These are phyloP conservation scores for Rhea americana DNA, from an alignment of 2,113 vertebrate species.

Conservation along the genomic window DNA sequence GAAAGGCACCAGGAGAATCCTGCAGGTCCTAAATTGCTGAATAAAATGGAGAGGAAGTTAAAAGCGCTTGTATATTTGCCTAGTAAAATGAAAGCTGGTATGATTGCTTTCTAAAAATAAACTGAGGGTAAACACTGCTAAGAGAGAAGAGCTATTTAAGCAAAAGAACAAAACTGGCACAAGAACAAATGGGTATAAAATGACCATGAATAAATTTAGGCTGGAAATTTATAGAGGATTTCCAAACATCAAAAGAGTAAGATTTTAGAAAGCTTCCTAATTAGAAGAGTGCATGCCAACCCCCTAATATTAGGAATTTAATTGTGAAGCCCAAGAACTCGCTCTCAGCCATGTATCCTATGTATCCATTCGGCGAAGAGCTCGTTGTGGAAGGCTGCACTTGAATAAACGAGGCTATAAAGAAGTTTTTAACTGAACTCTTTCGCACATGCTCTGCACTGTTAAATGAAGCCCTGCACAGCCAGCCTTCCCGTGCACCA, in stretches of 20 bases:
- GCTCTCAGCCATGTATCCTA: background rate
- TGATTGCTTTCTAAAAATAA: background rate
- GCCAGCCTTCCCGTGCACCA: background rate
- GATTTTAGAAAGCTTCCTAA: background rate
- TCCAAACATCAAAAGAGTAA: background rate
- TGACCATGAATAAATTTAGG: background rate
- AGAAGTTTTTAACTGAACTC: background rate
- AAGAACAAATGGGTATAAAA: background rate
- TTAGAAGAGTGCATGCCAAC: background rate
- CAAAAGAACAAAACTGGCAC: background rate
- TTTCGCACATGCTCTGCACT: background rate
- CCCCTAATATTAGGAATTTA: background rate
- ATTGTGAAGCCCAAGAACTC: background rate
- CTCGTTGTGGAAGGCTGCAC: background rate
- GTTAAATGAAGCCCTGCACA: background rate
- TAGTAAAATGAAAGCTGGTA: background rate
- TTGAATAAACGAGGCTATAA: background rate
- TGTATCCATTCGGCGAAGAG: background rate
- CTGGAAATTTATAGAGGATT: background rate
- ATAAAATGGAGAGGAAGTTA: background rate
- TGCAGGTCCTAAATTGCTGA: background rate
- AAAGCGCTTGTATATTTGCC: background rate
- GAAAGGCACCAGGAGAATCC: background rate
- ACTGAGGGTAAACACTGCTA: background rate
- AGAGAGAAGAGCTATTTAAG: background rate